Evolutionary conservation across 1,140 invertebrate species (phyloP), one percentile per base, ranked within the genome.

Genomic region (Drosophila neocordata): DNA sequence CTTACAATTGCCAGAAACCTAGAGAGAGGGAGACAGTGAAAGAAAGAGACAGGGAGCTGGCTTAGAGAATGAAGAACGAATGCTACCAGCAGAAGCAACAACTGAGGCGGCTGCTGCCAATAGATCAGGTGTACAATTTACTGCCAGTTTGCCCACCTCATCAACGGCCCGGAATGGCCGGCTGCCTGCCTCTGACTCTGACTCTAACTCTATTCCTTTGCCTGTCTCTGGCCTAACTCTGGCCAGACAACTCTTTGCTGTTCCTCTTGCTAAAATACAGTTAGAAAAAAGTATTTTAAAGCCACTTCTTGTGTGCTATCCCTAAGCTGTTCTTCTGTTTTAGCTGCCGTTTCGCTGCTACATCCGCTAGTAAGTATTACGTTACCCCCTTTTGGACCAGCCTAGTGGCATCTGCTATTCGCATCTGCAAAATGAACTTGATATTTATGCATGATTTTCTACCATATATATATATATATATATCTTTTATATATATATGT

Each of bases 41-140:
- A 15, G 13, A 51, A 20, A 48, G 15, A 63, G 51, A 51, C 31
- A 11, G n/a, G 24, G 13, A 63, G 7, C 22, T 24, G 4, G 2
- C 22, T 24, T 24, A 24, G 4, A 24, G 27, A 63, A 48, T 24
- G 22, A 51, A 51, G 37, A 44, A 41, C 38, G 24, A 31, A 35
- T 56, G 41, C 27, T 34, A 56, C 58, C 53, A 64, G 60, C 48
- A 69, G 22, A 31, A 73, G 48, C 44, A 48, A 12, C 41, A 63
- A 70, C 59, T 63, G 75, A 67, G 59, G 69, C 65, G 65, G 55
- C 55, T 57, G 64, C 48, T 59, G 66, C 72, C 44, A 34, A 38
- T 41, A 41, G 73, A 74, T 74, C 74, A 77, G 74, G 74, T 77
- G 73, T 75, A 71, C 58, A 56, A 66, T 69, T 73, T 64, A 60